Evolutionary conservation across 1,140 invertebrate genomes (phyloP).

Genomic region (Lineus longissimus): DNA sequence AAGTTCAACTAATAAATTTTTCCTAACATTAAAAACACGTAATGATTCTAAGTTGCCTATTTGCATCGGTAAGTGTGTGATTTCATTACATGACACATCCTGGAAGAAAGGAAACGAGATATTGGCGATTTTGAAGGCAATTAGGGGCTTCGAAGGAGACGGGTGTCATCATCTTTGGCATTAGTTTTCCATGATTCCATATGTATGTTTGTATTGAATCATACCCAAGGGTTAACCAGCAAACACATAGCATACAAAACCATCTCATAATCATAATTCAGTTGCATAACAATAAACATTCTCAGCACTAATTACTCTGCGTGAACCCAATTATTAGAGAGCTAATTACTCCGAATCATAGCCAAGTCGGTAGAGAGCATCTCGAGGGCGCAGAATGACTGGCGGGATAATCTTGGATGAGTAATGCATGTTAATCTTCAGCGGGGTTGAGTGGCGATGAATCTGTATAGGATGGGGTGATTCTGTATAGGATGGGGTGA

Average conservation of each 20-base stretch:
- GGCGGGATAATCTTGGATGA: neutral
- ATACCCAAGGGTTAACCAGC: neutral
- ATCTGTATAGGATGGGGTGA: too few relatives aligned
- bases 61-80: conserved; percentile 78
- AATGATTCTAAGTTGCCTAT: conserved; percentile 72
- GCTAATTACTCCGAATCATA: too few relatives aligned
- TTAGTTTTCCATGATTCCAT: neutral
- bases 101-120: conserved; percentile 27
- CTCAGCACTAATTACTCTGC: too few relatives aligned
- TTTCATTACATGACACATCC: conserved; percentile 89
- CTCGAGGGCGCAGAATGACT: too few relatives aligned
- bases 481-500: too few relatives aligned
- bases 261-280: too few relatives aligned
- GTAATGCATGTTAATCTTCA: neutral
- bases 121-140: neutral
- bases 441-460: too few relatives aligned
- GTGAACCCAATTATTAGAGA: too few relatives aligned
- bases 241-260: too few relatives aligned
- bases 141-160: neutral
- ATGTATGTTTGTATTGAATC: neutral
- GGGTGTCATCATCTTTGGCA: neutral
- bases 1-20: conserved; percentile 80
- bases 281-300: too few relatives aligned
- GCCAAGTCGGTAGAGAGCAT: too few relatives aligned
- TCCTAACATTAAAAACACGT: conserved; percentile 68